Evolutionary conservation across 2,113 vertebrate genomes (phyloP).

Genomic region (Zonotrichia leucophrys): DNA sequence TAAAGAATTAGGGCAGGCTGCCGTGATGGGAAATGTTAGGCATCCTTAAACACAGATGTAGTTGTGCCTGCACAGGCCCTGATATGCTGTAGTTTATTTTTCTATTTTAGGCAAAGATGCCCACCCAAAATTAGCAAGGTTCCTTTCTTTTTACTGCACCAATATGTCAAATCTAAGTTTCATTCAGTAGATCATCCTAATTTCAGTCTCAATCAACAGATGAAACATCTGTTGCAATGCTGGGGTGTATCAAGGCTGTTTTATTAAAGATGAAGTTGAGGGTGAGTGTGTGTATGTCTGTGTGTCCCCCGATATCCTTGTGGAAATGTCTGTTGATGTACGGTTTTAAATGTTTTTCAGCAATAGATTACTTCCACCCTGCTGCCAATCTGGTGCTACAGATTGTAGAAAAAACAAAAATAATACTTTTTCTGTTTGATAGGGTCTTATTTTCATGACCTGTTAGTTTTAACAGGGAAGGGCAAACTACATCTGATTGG

Average conservation of each 20-base stretch:
- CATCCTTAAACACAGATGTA: background rate
- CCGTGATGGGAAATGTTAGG: slow-evolving; percentile 9
- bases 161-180: background rate
- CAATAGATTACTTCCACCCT: background rate
- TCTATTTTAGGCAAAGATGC: background rate
- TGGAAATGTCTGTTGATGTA: background rate
- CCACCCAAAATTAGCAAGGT: background rate
- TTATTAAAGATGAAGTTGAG: background rate
- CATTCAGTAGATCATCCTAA: background rate
- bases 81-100: background rate
- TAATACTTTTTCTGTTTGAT: background rate
- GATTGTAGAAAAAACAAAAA: background rate
- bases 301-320: background rate
- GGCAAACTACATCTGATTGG: background rate
- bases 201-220: background rate
- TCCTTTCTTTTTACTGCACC: background rate
- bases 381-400: accelerated
- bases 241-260: background rate
- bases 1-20: background rate
- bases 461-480: background rate
- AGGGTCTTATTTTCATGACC: background rate
- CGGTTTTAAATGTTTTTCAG: background rate
- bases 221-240: background rate
- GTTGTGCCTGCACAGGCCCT: background rate
- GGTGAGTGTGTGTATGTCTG: too few relatives aligned